Percentiles rank a stretch among this genome's conserved stretches.
Evolutionary conservation across 2,888 invertebrate species (phyloP).

Genomic region (Andrena trimmerana): DNA sequence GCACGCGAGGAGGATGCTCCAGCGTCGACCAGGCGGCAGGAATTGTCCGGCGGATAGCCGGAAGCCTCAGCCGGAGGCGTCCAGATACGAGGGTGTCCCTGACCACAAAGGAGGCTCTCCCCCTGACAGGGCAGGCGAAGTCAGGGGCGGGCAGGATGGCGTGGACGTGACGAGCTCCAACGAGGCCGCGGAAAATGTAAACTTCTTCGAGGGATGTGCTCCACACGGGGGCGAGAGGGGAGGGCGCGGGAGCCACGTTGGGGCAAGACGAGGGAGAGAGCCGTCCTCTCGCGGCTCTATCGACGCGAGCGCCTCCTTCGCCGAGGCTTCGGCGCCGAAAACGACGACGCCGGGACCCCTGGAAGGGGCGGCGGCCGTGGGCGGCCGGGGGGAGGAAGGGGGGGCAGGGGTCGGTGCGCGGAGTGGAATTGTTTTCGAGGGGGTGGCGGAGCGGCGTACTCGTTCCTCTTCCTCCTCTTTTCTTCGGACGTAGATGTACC

Average conservation of each 20-base stretch:
- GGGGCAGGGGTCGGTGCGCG: conserved; percentile 18
- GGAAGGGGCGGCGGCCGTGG: conserved; percentile 32
- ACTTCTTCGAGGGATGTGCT: conserved; percentile 43
- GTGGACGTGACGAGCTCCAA: conserved; percentile 26
- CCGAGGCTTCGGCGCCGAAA: conserved; percentile 73
- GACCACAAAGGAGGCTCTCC: background rate
- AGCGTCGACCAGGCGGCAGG: background rate
- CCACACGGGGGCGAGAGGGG: conserved; percentile 32
- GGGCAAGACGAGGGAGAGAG: conserved; percentile 54
- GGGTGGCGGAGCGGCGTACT: background rate
- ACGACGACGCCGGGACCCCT: conserved; percentile 54
- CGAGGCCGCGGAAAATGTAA: conserved; percentile 53
- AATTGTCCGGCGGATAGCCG: background rate
- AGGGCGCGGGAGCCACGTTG: conserved; percentile 39
- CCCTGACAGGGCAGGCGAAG: background rate
- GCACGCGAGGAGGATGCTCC: background rate
- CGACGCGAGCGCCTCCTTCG: conserved; percentile 85
- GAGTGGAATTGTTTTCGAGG: conserved; percentile 29
- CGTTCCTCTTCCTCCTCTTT: conserved; percentile 13
- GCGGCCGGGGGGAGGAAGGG: conserved; percentile 10
- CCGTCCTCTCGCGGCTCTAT: conserved; percentile 81
- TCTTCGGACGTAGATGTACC: background rate
- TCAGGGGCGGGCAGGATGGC: background rate
- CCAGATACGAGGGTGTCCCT: background rate
- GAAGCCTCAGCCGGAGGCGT: background rate